Percentiles rank a stretch among this genome's conserved stretches.
Conservation (phyloP, 2,113 vertebrate species). For the Mesocricetus auratus region DNA sequence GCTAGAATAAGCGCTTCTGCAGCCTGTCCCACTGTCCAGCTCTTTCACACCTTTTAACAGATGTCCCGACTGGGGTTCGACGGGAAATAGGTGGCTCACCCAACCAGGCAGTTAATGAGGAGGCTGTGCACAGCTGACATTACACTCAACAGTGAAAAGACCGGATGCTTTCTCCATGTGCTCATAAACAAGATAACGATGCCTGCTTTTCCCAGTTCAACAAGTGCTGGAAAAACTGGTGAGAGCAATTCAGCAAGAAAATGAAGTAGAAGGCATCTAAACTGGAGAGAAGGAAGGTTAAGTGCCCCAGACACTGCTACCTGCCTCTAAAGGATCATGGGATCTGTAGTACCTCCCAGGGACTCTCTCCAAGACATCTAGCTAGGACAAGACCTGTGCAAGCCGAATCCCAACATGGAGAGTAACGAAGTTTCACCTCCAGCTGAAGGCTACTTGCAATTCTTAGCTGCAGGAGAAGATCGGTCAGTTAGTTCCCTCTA, state of each 20-base stretch:
- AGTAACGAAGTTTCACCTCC: not conserved
- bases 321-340: fast-evolving
- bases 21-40: not conserved
- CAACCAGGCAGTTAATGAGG: not conserved
- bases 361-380: not conserved
- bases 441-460: not conserved
- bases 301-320: not conserved
- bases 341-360: not conserved
- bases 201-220: too few relatives aligned
- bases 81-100: not conserved
- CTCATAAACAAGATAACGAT: not conserved
- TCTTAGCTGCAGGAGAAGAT: not conserved
- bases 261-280: not conserved
- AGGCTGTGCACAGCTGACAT: not conserved
- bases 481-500: not conserved
- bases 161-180: not conserved
- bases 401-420: not conserved
- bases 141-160: not conserved
- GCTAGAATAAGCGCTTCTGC: not conserved
- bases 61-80: not conserved
- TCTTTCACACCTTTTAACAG: conserved; percentile 30
- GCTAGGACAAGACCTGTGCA: not conserved
- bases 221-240: not conserved
- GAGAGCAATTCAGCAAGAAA: not conserved
- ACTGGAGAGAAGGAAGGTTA: not conserved